Base-by-base conservation (phyloP, 2,113 vertebrate genomes). In the Arvicanthis niloticus region DNA sequence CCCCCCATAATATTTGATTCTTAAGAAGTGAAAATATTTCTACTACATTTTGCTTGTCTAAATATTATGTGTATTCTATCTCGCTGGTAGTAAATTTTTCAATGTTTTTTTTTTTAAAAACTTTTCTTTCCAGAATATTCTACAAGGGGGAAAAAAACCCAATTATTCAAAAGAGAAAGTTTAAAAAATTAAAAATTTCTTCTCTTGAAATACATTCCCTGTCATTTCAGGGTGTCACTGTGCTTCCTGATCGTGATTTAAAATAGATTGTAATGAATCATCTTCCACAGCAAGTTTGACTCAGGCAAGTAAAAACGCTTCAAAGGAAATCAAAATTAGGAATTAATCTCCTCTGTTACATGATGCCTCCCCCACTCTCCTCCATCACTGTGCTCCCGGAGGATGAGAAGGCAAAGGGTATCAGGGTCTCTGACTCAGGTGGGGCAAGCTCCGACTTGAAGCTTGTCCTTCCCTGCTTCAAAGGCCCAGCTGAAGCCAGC, bases 231-330 rank as follows among this genome's bases (percentile, higher is more conserved):
- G 90, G 86, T 96, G 94, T 98, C 96, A 82, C 31, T 96, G 94
- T 97, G 96, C 97, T 97, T 98, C 97, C 96, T 97, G 96, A 91
- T 96, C 77, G 15, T 95, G 95, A 97, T 96, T 98, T 97, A 97
- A 98, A 98, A 98, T 98, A 97, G 97, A 94, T 85, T n/a, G 91
- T 84, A 97, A 95, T 98, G 97, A 97, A 97, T 98, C 97, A 97
- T 95, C 94, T 93, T 77, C 91, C 92, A 89, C 91, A 88, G 96
- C 68, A 95, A 93, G 91, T 93, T 97, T 98, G 98, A 96, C 92
- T 98, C 95, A 96, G 95, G 97, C 95, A 97, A 97, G 95, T 96
- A 96, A 96, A 98, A 97, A 95, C 68, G 91, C 84, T 93, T 95
- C 96, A 91, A 97, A 97, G 80, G 85, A 97, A 97, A 97, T 97